Conservation (phyloP, 2,113 vertebrate species). For the Vimba vimba region DNA sequence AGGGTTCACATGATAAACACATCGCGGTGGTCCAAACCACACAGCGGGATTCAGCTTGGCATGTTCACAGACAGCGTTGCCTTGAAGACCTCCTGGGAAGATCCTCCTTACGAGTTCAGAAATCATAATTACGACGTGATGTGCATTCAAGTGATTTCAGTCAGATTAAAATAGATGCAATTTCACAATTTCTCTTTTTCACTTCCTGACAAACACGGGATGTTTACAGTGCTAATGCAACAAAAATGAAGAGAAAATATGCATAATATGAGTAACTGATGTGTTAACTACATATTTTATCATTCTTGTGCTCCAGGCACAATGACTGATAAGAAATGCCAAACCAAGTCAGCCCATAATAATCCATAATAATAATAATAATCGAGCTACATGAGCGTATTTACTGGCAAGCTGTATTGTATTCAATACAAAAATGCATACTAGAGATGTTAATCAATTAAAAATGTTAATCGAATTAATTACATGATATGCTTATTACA, state of each 20-base stretch:
- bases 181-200: neutral
- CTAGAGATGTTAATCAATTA: neutral
- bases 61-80: conserved; percentile 5
- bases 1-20: conserved; percentile 49
- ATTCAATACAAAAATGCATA: neutral
- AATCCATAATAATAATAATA: no score
- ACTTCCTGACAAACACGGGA: neutral
- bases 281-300: neutral
- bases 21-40: conserved; percentile 41
- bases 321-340: neutral
- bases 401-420: neutral
- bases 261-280: neutral
- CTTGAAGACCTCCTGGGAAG: conserved; percentile 16
- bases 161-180: neutral
- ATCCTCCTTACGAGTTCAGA: neutral
- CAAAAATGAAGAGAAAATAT: neutral
- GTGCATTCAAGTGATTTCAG: neutral
- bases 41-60: conserved; percentile 13
- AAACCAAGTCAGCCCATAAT: neutral
- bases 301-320: neutral
- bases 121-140: neutral
- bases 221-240: neutral
- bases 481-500: neutral
- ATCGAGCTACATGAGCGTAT: neutral
- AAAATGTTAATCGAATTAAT: neutral